A percentile compares a stretch with the other conserved stretches of the same genome.
Conservation (phyloP, 2,888 invertebrate genomes). For the Teleogryllus oceanicus region DNA sequence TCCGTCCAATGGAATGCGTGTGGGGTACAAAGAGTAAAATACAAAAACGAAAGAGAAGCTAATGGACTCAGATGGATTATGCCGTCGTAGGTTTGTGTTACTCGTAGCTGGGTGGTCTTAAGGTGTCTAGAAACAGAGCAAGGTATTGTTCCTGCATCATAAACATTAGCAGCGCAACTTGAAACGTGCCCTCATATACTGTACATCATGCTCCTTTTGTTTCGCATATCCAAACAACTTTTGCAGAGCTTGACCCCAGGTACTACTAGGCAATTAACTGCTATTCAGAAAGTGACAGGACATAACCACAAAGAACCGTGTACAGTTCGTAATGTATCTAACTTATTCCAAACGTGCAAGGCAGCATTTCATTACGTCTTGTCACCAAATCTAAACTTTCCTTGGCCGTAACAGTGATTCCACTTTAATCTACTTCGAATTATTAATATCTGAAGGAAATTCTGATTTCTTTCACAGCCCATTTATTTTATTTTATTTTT, state of each 20-base stretch:
- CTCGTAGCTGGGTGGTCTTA: constrained; percentile 8
- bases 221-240: neutral
- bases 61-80: neutral
- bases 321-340: no score
- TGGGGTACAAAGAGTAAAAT: neutral
- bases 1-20: neutral
- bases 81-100: neutral
- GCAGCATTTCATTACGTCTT: no score
- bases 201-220: constrained; percentile 1
- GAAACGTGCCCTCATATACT: neutral
- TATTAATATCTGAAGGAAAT: no score
- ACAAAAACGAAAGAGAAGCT: neutral
- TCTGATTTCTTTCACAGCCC: no score
- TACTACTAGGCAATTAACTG: no score
- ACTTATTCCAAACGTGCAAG: no score
- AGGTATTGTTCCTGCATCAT: neutral
- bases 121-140: constrained; percentile 1
- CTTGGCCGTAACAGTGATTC: no score
- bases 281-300: no score
- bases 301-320: no score
- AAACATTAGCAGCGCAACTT: neutral
- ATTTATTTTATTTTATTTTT: no score
- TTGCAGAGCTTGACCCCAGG: neutral
- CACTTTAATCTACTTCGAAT: no score
- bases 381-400: no score